phyloP scores from a whole-genome alignment of 2,113 vertebrate genomes.

The Microcebus murinus region DNA sequence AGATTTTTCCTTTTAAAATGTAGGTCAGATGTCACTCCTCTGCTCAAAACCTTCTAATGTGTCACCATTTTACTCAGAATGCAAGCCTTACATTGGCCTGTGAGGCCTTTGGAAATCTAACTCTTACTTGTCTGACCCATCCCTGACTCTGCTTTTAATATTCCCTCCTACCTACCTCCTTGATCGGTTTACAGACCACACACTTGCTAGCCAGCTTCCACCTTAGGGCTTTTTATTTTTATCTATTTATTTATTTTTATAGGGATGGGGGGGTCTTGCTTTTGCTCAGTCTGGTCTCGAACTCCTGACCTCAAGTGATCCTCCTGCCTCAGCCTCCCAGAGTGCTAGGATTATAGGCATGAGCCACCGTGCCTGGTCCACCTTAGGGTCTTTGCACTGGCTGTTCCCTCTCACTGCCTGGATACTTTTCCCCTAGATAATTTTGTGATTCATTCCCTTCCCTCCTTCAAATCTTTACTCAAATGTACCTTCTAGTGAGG shows the following conservation, averaged over 20 bases:
- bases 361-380: too few relatives aligned
- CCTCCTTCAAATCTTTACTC: not conserved
- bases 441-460: not conserved
- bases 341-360: too few relatives aligned
- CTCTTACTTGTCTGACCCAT: not conserved
- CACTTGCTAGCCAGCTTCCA: not conserved
- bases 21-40: not conserved
- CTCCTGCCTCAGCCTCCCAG: too few relatives aligned
- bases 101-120: not conserved
- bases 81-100: not conserved
- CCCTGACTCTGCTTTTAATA: not conserved
- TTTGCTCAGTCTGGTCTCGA: too few relatives aligned
- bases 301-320: too few relatives aligned
- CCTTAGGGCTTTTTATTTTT: not conserved
- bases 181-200: not conserved
- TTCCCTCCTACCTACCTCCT: not conserved
- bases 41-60: not conserved
- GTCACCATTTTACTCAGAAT: not conserved
- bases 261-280: too few relatives aligned
- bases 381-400: not conserved
- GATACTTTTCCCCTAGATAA: not conserved
- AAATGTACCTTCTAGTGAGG: not conserved
- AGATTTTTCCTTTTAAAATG: conserved; percentile 46
- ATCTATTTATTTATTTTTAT: too few relatives aligned
- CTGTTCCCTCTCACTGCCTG: not conserved